These are phyloP conservation scores for Platycheirus albimanus DNA, from an alignment of 2,888 invertebrate genomes.

Conservation along the genomic window DNA sequence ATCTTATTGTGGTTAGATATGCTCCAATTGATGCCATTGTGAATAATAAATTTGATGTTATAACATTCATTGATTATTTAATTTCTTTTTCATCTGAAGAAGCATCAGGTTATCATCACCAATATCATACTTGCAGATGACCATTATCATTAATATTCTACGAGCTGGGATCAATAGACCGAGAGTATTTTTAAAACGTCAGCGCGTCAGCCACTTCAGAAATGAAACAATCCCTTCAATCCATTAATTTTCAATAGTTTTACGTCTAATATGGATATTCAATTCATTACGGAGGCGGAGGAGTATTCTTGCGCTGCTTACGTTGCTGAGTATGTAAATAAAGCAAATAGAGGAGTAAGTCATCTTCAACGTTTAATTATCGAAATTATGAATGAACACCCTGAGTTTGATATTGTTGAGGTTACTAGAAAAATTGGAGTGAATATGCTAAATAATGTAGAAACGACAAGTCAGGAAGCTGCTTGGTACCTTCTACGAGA, in stretches of 20 bases:
- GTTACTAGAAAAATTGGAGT: conserved; percentile 76
- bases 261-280: conserved; percentile 80
- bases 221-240: conserved; percentile 81
- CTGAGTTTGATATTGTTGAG: conserved; percentile 30
- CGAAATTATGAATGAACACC: conserved; percentile 28
- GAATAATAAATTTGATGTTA: conserved; percentile 71
- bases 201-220: conserved; percentile 77
- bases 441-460: conserved; percentile 78
- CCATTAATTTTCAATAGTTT: conserved; percentile 79
- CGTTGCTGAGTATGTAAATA: conserved; percentile 82
- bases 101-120: conserved; percentile 68
- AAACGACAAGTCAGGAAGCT: conserved; percentile 81
- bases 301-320: conserved; percentile 81
- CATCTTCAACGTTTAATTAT: conserved; percentile 34
- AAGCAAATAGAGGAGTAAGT: conserved; percentile 75
- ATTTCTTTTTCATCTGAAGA: conserved; percentile 58
- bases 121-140: no score
- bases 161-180: conserved; percentile 79
- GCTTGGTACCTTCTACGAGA: conserved; percentile 78
- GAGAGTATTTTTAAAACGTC: conserved; percentile 78
- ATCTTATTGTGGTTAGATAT: conserved; percentile 78
- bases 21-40: conserved; percentile 73
- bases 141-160: conserved; percentile 51
- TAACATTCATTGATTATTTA: conserved; percentile 55
- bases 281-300: conserved; percentile 75